Evolutionary conservation across 2,113 vertebrate genomes (phyloP).

Genomic region (Herpetotheres cachinnans): DNA sequence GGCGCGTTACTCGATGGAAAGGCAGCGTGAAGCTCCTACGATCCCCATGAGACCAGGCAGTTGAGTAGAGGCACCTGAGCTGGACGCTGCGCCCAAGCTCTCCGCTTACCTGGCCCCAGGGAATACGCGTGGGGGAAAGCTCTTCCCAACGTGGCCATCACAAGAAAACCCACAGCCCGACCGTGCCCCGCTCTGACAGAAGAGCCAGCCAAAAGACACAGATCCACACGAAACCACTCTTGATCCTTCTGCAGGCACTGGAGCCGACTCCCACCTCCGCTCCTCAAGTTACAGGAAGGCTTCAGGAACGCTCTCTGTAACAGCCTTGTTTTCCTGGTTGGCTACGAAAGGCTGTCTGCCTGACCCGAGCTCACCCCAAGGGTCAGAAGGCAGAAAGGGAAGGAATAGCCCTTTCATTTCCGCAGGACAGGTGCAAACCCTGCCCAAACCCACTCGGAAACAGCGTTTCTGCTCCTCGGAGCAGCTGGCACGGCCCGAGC

Average conservation of each 20-base stretch:
- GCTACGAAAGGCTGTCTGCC: not conserved
- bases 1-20: fast-evolving
- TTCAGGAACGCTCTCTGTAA: not conserved
- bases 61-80: fast-evolving
- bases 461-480: fast-evolving
- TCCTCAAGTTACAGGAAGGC: slow-evolving; percentile 41
- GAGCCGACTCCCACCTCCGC: not conserved
- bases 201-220: not conserved
- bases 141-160: not conserved
- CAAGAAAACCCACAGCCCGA: not conserved
- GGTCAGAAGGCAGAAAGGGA: not conserved
- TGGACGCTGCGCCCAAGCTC: not conserved
- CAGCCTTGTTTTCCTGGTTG: not conserved
- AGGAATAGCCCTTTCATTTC: not conserved
- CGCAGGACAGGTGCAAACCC: not conserved
- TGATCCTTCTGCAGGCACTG: not conserved
- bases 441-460: fast-evolving
- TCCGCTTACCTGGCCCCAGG: not conserved
- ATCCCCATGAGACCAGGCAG: not conserved
- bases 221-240: not conserved
- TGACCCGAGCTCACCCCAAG: not conserved
- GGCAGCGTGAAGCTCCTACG: not conserved
- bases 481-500: not conserved
- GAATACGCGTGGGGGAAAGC: not conserved
- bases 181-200: not conserved